A percentile compares a stretch with the other conserved stretches of the same genome.
These are phyloP conservation scores for Perizoma affinitatum DNA, from an alignment of 2,888 invertebrate species.

Conservation along the genomic window DNA sequence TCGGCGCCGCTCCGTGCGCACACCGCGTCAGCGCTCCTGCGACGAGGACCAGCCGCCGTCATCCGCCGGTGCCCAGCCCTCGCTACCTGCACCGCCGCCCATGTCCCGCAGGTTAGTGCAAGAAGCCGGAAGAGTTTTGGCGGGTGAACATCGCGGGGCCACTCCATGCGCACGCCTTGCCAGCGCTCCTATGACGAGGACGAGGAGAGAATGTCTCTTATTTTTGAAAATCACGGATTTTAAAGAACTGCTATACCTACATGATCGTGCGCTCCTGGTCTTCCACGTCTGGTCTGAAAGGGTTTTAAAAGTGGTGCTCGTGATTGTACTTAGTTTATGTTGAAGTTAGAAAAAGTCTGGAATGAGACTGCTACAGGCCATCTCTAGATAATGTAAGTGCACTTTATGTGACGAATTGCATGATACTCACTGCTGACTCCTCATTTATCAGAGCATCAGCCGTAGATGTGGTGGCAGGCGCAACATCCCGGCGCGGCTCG, in stretches of 20 bases:
- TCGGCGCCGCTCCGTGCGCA: slow-evolving; percentile 85
- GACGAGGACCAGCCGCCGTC: slow-evolving; percentile 87
- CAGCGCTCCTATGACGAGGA: slow-evolving; percentile 90
- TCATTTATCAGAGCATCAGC: slow-evolving; percentile 87
- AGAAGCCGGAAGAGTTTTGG: slow-evolving; percentile 74
- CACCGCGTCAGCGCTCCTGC: slow-evolving; percentile 91
- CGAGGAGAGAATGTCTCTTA: too few relatives aligned
- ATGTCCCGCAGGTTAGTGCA: slow-evolving; percentile 87
- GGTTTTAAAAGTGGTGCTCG: too few relatives aligned
- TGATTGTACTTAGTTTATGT: too few relatives aligned
- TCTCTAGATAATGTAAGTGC: too few relatives aligned
- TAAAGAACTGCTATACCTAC: too few relatives aligned
- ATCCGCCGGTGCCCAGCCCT: slow-evolving; percentile 67
- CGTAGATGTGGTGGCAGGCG: slow-evolving; percentile 91
- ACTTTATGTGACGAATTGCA: background rate
- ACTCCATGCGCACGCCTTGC: slow-evolving; percentile 86
- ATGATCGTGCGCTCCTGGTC: too few relatives aligned
- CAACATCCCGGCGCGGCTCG: slow-evolving; percentile 85
- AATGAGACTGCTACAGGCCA: too few relatives aligned
- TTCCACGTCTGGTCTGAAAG: too few relatives aligned
- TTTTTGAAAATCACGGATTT: too few relatives aligned
- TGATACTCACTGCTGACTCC: background rate
- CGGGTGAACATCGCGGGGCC: slow-evolving; percentile 86
- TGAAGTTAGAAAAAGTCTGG: too few relatives aligned
- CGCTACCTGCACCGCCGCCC: slow-evolving; percentile 87